Evolutionary conservation across 2,797 vertebrate species (phyloP).

Genomic region (Alca torda): DNA sequence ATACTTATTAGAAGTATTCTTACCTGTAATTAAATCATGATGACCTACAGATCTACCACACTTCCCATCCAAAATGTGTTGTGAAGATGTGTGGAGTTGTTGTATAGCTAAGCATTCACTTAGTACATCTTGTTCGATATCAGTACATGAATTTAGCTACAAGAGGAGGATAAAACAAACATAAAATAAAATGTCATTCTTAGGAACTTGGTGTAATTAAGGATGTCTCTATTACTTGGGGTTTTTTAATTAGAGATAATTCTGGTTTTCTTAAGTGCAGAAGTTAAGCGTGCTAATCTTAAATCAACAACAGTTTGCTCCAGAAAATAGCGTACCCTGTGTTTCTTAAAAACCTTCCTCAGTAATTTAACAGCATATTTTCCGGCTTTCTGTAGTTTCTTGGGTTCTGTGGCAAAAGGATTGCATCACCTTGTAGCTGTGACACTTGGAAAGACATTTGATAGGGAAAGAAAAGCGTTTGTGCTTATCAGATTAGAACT

Average conservation of each 20-base stretch:
- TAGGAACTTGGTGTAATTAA: conserved; percentile 1
- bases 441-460: conserved; percentile 34
- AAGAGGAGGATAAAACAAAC: conserved; percentile 57
- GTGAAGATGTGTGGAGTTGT: conserved; percentile 85
- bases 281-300: conserved; percentile 25
- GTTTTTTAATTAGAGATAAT: conserved; percentile 17
- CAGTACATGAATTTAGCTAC: conserved; percentile 86
- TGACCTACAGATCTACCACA: conserved; percentile 79
- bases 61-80: conserved; percentile 86
- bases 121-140: conserved; percentile 87
- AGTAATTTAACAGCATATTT: conserved; percentile 8
- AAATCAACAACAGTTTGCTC: conserved; percentile 18
- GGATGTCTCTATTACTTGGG: neutral
- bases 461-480: conserved; percentile 30
- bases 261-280: neutral
- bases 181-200: conserved; percentile 24
- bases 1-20: neutral
- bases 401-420: conserved; percentile 20
- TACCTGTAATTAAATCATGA: conserved; percentile 92
- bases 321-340: conserved; percentile 6
- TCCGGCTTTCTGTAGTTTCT: conserved; percentile 2
- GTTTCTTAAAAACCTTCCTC: conserved; percentile 9
- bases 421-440: conserved; percentile 42
- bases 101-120: conserved; percentile 89
- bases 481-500: conserved; percentile 63